Base-by-base conservation (phyloP, 2,888 invertebrate species). In the Diarsia brunnea region DNA sequence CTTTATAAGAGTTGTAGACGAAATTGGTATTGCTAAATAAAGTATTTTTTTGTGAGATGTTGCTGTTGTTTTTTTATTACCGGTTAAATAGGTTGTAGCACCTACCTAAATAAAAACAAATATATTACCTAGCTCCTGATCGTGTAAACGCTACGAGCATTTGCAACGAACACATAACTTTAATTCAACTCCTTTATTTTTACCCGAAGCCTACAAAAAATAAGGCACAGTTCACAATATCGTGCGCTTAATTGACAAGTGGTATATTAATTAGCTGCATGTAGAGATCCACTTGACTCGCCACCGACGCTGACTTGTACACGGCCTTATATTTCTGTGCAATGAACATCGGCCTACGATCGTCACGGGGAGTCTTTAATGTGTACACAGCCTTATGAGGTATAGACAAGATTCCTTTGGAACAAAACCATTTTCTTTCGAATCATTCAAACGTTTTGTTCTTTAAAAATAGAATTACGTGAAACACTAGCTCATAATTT, bases 311-410 rank as follows among this genome's bases (percentile, higher is more conserved):
- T 73, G 82, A 80, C 81, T 75, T 86, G 85, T 84, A 81, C 86
- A 78, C 68, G 80, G 76, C 81, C 77, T 90, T 89, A 89, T 89
- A 88, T 89, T 90, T 87, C 82, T 87, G 75, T 75, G 84, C 86
- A 82, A 87, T 81, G 87, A 85, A 88, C 88, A 84, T 87, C 86
- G 85, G 86, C 87, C 89, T 86, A 89, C 87, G 85, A 81, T 68
- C 90, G 69, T 87, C 88, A 88, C 82, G 90, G 90, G 92, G 89
- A 85, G 88, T 87, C 90, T 84, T 84, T 82, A 78, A 81, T 89
- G 75, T 71, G 66, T 67, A 70, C 78, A 76, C 65, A 75, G 82
- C 77, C 72, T 87, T 85, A 78, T 24, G 58, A 79, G 19, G 60
- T 1, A 14, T 74, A 89, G 79, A 88, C 24, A 31, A 24, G 78